Percentiles rank a stretch among this genome's conserved stretches.
phyloP scores from a whole-genome alignment of 2,888 invertebrate species.

The Pyrrhia umbra region DNA sequence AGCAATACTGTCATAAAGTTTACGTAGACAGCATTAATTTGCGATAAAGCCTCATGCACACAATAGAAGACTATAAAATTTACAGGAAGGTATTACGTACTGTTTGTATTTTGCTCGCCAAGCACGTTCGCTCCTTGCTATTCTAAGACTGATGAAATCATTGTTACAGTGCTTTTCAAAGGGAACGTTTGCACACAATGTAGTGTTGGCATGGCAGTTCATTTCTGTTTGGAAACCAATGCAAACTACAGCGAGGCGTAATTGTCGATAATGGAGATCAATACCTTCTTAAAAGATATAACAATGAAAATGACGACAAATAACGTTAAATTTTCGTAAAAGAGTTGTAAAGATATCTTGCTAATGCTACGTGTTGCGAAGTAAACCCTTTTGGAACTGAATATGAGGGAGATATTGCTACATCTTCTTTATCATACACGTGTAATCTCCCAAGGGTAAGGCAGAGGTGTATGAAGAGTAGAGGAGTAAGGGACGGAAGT shows the following conservation, averaged over 20 bases:
- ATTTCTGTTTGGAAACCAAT: conserved; percentile 12
- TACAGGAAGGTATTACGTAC: conserved; percentile 18
- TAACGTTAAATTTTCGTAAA: too few relatives aligned
- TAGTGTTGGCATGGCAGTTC: conserved; percentile 15
- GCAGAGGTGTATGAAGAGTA: too few relatives aligned
- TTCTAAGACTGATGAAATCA: conserved; percentile 41
- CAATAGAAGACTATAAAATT: conserved; percentile 23
- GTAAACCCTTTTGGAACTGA: too few relatives aligned
- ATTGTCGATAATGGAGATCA: neutral
- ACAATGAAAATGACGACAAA: too few relatives aligned
- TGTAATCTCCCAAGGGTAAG: too few relatives aligned
- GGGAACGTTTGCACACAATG: conserved; percentile 16
- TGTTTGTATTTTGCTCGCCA: conserved; percentile 27
- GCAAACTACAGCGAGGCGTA: conserved; percentile 8
- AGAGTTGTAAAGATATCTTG: too few relatives aligned
- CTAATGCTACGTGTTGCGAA: too few relatives aligned
- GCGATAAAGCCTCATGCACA: conserved; percentile 11
- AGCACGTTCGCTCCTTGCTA: conserved; percentile 38
- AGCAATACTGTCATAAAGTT: neutral
- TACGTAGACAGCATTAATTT: conserved; percentile 8
- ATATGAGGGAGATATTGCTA: too few relatives aligned
- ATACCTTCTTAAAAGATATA: neutral
- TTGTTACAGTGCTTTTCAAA: conserved; percentile 32
- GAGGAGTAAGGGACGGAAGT: too few relatives aligned
- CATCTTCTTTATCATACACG: too few relatives aligned